Conservation (phyloP, 1,140 invertebrate genomes). For the Thaumetopoea pityocampa region DNA sequence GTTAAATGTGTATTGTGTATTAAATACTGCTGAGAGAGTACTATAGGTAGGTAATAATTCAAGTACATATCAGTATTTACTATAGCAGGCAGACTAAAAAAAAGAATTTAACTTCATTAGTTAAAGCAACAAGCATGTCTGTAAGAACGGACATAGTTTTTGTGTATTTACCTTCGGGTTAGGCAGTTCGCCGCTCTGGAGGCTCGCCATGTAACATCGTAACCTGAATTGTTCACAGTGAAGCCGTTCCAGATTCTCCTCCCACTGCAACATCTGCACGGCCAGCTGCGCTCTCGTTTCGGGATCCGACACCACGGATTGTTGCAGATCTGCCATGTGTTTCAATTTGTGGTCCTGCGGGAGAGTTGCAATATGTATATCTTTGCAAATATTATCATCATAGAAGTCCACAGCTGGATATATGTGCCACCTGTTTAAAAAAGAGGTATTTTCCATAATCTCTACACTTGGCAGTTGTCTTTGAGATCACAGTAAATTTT, state of each 20-base stretch:
- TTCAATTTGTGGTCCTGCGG: constrained; percentile 95
- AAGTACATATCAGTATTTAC: no score
- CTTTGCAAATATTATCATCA: no score
- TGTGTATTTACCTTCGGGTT: constrained; percentile 92
- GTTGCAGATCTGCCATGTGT: constrained; percentile 97
- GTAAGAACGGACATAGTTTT: constrained; percentile 6
- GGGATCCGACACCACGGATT: constrained; percentile 94
- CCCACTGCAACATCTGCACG: constrained; percentile 95
- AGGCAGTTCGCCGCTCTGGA: constrained; percentile 96
- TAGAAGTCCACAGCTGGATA: no score
- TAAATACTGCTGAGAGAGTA: no score
- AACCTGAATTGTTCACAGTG: constrained; percentile 98
- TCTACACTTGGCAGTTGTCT: no score
- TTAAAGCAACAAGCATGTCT: constrained; percentile 5
- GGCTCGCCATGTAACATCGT: constrained; percentile 96
- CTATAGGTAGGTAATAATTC: no score
- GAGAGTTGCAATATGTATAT: no score
- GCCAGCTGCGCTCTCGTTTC: constrained; percentile 94
- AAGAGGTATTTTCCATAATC: no score
- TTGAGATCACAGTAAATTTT: no score
- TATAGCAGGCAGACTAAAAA: constrained; percentile 7
- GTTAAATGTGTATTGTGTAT: no score
- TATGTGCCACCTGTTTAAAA: no score
- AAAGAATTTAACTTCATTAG: constrained; percentile 14
- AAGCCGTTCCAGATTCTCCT: constrained; percentile 96